Evolutionary conservation across 1,140 invertebrate species (phyloP), one percentile per base, ranked within the genome.

Genomic region (Samia ricini): DNA sequence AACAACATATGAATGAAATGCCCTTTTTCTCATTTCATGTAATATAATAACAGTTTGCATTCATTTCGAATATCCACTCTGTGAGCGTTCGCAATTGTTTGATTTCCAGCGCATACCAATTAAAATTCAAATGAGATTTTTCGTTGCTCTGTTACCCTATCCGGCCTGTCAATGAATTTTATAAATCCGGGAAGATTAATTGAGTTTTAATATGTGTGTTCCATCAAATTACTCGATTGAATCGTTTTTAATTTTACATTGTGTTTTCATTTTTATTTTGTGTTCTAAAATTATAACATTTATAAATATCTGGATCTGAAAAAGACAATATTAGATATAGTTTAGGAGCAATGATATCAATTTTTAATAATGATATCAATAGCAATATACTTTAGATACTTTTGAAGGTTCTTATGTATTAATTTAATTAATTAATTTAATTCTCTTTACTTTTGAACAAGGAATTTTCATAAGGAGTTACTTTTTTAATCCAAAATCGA

Each of bases 51-150:
- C 26, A 4, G 8, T 26, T 26, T 4, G 26, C 4, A 26, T 26
- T 26, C 8, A 26, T 26, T 42, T 42, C 33, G 15, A 42, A 42
- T 15, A 42, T 42, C 7, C 1, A 42, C 26, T 29, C 33, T 42
- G 33, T 42, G 23, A 26, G 33, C 7, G 4, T 12, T 18, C 23
- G 15, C 57, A 15, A 23, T 18, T 18, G 22, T 12, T 60, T 64
- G 49, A 61, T 61, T 68, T 64, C 36, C 66, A 68, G 58, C 56
- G 63, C 50, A 61, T 61, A 64, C 58, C 62, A 68, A 68, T 64
- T 68, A 61, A 61, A 52, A 64, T 64, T 64, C 62, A 68, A 68
- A 68, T 68, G 59, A 48, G 62, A 33, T 64, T 61, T 68, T 68
- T 68, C 66, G 61, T 68, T 64, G 62, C 42, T 20, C 51, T n/a